These are phyloP conservation scores for Odontocerum albicorne DNA, from an alignment of 2,888 invertebrate species.

Conservation along the genomic window DNA sequence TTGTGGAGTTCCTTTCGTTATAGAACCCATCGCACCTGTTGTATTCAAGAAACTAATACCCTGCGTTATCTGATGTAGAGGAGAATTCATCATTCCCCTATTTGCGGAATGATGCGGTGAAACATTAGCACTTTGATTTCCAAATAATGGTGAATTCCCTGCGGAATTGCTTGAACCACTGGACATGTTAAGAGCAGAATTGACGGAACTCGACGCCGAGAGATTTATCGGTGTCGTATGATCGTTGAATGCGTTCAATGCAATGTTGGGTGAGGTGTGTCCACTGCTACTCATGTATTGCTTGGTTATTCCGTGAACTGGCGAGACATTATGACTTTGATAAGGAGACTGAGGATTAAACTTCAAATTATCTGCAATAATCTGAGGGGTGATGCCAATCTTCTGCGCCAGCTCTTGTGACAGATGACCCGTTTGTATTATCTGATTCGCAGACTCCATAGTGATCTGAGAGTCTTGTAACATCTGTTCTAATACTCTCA, in stretches of 20 bases:
- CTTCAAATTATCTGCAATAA: conserved; percentile 39
- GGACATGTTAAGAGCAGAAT: conserved; percentile 41
- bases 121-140: conserved; percentile 28
- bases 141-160: conserved; percentile 27
- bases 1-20: conserved; percentile 72
- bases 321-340: conserved; percentile 45
- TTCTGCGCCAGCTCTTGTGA: conserved; percentile 56
- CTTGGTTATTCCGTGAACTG: conserved; percentile 38
- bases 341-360: conserved; percentile 45
- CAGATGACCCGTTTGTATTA: conserved; percentile 50
- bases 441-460: conserved; percentile 48
- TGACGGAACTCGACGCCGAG: conserved; percentile 40
- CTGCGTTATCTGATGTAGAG: conserved; percentile 66
- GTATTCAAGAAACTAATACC: conserved; percentile 77
- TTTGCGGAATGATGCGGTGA: conserved; percentile 27
- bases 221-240: conserved; percentile 37
- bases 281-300: conserved; percentile 33
- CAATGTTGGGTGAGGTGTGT: conserved; percentile 37
- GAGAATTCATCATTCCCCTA: conserved; percentile 44
- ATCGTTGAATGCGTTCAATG: conserved; percentile 42
- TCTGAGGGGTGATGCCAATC: conserved; percentile 57
- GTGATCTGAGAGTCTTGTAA: conserved; percentile 49
- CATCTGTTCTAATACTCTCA: conserved; percentile 48
- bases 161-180: conserved; percentile 17
- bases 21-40: conserved; percentile 64